phyloP scores from a whole-genome alignment of 2,797 vertebrate genomes.

The Tenualosa thibaudeaui region DNA sequence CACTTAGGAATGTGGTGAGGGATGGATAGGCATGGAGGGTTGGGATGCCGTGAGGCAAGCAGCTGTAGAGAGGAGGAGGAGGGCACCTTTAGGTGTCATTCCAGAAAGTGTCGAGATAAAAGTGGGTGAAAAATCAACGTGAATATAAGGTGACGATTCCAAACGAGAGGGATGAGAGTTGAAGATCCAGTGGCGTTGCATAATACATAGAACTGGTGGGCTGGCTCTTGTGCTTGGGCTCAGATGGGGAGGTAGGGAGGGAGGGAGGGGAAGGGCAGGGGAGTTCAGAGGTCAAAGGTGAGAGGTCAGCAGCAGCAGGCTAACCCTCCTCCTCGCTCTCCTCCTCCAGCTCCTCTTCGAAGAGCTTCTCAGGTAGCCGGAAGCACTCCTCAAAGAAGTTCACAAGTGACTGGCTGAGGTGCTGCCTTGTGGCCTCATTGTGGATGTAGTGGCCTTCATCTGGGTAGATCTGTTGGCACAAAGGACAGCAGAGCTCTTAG shows the following conservation, averaged over 20 bases:
- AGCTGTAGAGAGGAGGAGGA: constrained; percentile 5
- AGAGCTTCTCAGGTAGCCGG: constrained; percentile 83
- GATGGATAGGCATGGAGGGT: constrained; percentile 34
- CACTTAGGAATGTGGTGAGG: constrained; percentile 15
- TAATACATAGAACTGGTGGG: constrained; percentile 50
- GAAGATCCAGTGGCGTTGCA: constrained; percentile 58
- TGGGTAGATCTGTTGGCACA: constrained; percentile 85
- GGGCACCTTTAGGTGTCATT: constrained; percentile 43
- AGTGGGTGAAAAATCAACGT: neutral
- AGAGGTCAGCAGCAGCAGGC: constrained; percentile 50
- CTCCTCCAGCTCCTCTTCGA: constrained; percentile 79
- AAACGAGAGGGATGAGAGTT: constrained; percentile 14
- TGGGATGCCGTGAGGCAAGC: constrained; percentile 33
- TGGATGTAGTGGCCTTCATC: constrained; percentile 93
- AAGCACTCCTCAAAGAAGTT: constrained; percentile 96
- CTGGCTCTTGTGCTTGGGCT: constrained; percentile 61
- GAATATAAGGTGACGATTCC: constrained; percentile 19
- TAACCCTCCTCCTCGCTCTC: constrained; percentile 89
- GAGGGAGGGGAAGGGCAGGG: neutral
- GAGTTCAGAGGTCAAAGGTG: constrained; percentile 47
- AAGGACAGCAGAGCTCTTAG: neutral
- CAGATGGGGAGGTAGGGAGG: neutral
- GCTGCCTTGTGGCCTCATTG: constrained; percentile 77
- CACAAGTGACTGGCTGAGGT: constrained; percentile 88
- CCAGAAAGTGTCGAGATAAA: constrained; percentile 28